phyloP scores from a whole-genome alignment of 2,888 invertebrate species.

The Drosophila sordidapex region DNA sequence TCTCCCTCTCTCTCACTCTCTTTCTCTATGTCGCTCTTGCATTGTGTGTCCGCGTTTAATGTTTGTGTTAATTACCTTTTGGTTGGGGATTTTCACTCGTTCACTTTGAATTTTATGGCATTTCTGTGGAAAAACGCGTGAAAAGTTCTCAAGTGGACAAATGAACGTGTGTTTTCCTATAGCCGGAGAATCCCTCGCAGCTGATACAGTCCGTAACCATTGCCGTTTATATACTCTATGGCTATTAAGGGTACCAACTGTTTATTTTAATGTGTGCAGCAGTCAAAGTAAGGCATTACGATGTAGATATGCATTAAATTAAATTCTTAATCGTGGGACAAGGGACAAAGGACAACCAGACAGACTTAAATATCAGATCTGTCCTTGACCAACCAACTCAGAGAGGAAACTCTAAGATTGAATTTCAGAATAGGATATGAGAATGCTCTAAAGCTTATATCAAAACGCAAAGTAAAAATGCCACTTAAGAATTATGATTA shows the following conservation, averaged over 20 bases:
- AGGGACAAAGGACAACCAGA: not conserved
- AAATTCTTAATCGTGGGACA: not conserved
- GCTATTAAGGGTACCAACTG: not conserved
- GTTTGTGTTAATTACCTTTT: conserved; percentile 70
- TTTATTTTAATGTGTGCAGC: not conserved
- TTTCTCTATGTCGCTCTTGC: not conserved
- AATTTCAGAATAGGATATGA: not conserved
- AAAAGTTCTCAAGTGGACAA: conserved; percentile 65
- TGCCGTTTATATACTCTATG: conserved; percentile 28
- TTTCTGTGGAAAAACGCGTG: conserved; percentile 73
- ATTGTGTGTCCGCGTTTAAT: conserved; percentile 47
- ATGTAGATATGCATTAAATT: not conserved
- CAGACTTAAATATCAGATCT: not conserved
- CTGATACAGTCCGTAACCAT: conserved; percentile 2
- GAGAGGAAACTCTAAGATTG: not conserved
- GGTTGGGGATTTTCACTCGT: conserved; percentile 62
- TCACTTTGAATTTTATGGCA: conserved; percentile 62
- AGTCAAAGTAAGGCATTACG: not conserved
- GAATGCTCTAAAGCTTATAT: not conserved
- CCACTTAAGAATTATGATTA: not conserved
- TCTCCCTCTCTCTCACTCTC: conserved; percentile 1
- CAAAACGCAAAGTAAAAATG: not conserved
- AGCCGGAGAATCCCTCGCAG: conserved; percentile 12
- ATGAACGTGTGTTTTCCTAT: conserved; percentile 42
- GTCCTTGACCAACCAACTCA: not conserved